A percentile compares a stretch with the other conserved stretches of the same genome.
Evolutionary conservation across 2,797 vertebrate species (phyloP).

Genomic region (Pristis pectinata): DNA sequence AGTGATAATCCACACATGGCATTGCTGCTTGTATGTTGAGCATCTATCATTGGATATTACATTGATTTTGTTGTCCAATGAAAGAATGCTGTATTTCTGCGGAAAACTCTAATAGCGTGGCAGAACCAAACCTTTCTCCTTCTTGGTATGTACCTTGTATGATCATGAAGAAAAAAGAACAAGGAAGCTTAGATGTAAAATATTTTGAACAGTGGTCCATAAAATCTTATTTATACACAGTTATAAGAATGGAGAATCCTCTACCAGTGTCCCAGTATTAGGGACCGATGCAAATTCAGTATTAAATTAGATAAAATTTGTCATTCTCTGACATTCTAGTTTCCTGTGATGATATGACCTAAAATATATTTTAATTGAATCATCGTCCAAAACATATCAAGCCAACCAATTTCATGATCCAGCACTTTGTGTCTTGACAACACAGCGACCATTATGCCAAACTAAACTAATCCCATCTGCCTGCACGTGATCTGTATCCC

Average conservation of each 20-base stretch:
- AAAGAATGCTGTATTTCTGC: not conserved
- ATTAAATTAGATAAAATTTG: not conserved
- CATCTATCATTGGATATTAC: not conserved
- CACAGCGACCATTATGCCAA: no score
- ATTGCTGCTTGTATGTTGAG: not conserved
- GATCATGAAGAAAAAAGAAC: not conserved
- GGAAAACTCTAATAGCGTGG: not conserved
- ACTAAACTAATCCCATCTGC: no score
- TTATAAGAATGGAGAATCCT: not conserved
- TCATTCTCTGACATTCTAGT: not conserved
- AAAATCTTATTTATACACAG: not conserved
- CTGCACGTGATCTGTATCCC: no score
- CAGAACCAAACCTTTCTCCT: not conserved
- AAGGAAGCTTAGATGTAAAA: not conserved
- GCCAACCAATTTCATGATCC: not conserved
- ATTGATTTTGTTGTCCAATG: not conserved
- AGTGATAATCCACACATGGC: not conserved
- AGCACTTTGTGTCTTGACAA: not conserved
- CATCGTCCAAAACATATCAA: not conserved
- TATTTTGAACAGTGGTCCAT: not conserved
- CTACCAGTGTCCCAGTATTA: not conserved
- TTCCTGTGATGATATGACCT: not conserved
- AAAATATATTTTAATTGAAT: not conserved
- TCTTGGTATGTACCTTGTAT: not conserved
- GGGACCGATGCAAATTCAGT: not conserved